Conservation (phyloP, 2,797 vertebrate species). For the Mus spretus region DNA sequence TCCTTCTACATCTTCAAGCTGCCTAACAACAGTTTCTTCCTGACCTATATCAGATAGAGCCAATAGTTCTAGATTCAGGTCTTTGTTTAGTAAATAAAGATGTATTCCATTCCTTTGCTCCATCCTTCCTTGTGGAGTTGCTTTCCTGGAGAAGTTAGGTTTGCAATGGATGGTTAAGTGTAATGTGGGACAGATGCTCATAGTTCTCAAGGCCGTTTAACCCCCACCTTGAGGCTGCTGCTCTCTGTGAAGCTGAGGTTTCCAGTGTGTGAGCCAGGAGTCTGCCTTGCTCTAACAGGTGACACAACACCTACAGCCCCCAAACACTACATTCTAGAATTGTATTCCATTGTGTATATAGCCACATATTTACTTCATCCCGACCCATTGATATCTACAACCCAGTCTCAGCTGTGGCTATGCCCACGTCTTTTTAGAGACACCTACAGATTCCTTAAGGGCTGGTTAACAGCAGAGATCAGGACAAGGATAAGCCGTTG, state of each 20-base stretch:
- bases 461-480: not conserved
- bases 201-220: not conserved
- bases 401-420: not conserved
- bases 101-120: not conserved
- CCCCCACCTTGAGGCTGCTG: not conserved
- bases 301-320: not conserved
- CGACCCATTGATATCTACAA: not conserved
- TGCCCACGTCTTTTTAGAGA: not conserved
- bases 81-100: conserved; percentile 42
- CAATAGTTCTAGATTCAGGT: not conserved
- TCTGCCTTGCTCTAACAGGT: not conserved
- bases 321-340: not conserved
- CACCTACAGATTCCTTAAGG: not conserved
- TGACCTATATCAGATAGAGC: not conserved
- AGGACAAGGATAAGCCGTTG: not conserved
- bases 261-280: not conserved
- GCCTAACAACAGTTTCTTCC: not conserved
- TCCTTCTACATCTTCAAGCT: not conserved
- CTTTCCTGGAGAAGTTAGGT: conserved; percentile 30
- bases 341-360: not conserved
- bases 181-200: not conserved
- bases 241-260: conserved; percentile 14
- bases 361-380: not conserved
- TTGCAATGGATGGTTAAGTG: not conserved
- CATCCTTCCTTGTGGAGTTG: not conserved